phyloP scores from a whole-genome alignment of 2,113 vertebrate genomes.

The Hydrolagus affinis region DNA sequence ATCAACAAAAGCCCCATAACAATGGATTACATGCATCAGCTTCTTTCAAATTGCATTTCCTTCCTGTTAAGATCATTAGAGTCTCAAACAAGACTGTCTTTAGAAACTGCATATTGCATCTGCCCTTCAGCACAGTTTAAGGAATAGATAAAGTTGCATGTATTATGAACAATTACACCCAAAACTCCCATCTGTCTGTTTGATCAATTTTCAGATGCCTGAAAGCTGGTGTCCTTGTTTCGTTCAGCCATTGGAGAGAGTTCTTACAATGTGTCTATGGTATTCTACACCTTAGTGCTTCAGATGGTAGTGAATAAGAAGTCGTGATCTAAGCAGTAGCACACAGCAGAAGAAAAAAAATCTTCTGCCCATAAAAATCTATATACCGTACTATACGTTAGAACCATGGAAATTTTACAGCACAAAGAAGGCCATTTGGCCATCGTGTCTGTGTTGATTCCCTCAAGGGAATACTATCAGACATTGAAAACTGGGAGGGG shows the following conservation, averaged over 20 bases:
- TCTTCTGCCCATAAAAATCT: neutral
- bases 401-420: neutral
- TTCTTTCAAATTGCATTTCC: constrained; percentile 93
- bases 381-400: neutral
- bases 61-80: constrained; percentile 86
- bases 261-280: neutral
- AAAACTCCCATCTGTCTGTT: constrained; percentile 59
- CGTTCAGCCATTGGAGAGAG: neutral
- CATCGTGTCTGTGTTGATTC: neutral
- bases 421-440: neutral
- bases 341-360: neutral
- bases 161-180: constrained; percentile 83
- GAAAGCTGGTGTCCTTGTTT: neutral
- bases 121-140: constrained; percentile 73
- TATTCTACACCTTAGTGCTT: neutral
- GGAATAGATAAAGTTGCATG: constrained; percentile 81
- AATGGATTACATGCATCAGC: constrained; percentile 86
- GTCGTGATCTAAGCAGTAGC: neutral
- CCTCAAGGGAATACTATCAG: no score
- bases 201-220: constrained; percentile 59
- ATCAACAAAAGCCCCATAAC: constrained; percentile 84
- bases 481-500: no score
- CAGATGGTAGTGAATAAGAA: neutral
- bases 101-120: constrained; percentile 75
- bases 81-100: constrained; percentile 73